A percentile compares a stretch with the other conserved stretches of the same genome.
Evolutionary conservation across 2,113 vertebrate species (phyloP).

Genomic region (Zosterops japonicus): DNA sequence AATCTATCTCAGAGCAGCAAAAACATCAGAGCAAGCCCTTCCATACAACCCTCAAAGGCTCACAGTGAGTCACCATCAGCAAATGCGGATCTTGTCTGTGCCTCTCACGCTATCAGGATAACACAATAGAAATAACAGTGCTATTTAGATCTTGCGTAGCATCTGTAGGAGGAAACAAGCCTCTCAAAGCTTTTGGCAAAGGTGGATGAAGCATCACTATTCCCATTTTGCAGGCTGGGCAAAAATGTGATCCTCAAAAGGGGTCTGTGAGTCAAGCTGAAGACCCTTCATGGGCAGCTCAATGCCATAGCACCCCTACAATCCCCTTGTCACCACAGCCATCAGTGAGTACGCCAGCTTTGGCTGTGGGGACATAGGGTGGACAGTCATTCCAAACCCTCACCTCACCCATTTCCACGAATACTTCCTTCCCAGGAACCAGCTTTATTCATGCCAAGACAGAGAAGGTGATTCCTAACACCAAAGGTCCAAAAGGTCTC

Average conservation of each 20-base stretch:
- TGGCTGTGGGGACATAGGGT: accelerated
- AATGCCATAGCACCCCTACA: neutral
- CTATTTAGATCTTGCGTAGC: neutral
- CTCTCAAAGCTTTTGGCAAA: neutral
- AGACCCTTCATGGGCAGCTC: accelerated
- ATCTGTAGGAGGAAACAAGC: neutral
- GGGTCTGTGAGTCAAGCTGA: neutral
- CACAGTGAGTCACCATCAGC: constrained; percentile 58
- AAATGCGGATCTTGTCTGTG: constrained; percentile 41
- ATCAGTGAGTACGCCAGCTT: neutral
- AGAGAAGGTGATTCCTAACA: neutral
- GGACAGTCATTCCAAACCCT: neutral
- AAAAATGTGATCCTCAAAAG: neutral
- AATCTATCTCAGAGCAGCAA: constrained; percentile 63
- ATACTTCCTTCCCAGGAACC: neutral
- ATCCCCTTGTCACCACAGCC: neutral
- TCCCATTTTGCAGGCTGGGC: neutral
- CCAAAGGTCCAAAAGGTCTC: neutral
- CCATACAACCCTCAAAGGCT: constrained; percentile 55
- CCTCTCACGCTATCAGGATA: constrained; percentile 36
- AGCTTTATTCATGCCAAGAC: neutral
- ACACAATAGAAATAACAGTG: constrained; percentile 35
- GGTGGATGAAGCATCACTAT: neutral
- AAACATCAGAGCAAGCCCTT: constrained; percentile 63
- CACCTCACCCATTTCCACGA: neutral